A percentile compares a stretch with the other conserved stretches of the same genome.
Conservation (phyloP, 1,140 invertebrate genomes). For the Conus betulinus region DNA sequence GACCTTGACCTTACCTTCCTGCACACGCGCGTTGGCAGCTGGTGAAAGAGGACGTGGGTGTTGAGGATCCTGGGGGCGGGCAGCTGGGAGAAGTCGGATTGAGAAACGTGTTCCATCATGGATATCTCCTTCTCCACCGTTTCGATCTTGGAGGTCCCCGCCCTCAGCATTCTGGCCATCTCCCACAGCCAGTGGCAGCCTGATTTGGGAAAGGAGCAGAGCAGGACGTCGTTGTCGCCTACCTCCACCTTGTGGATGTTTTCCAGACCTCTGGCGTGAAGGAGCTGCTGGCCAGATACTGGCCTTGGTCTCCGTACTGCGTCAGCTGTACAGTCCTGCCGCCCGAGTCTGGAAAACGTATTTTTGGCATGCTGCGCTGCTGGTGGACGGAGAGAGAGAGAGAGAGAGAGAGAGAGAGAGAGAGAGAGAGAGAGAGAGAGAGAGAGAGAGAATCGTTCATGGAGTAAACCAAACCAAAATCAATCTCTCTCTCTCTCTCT, state of each 20-base stretch:
- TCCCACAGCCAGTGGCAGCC: conserved; percentile 59
- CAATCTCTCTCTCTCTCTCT: too few relatives aligned
- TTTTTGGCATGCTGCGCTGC: neutral
- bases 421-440: too few relatives aligned
- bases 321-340: conserved; percentile 8
- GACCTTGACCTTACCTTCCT: conserved; percentile 41
- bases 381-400: too few relatives aligned
- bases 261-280: neutral
- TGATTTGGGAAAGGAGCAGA: conserved; percentile 61
- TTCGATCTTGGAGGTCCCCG: conserved; percentile 31
- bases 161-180: conserved; percentile 43
- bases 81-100: conserved; percentile 2
- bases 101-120: conserved; percentile 43
- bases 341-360: neutral
- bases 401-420: too few relatives aligned
- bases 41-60: conserved; percentile 40
- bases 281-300: neutral
- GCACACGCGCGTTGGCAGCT: conserved; percentile 41
- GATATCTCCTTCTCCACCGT: conserved; percentile 32
- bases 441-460: too few relatives aligned
- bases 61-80: conserved; percentile 50
- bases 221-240: conserved; percentile 53
- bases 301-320: conserved; percentile 13
- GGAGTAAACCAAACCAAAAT: too few relatives aligned
- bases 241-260: conserved; percentile 6